These are phyloP conservation scores for Zaprionus camerounensis DNA, from an alignment of 1,140 invertebrate genomes.

Conservation along the genomic window DNA sequence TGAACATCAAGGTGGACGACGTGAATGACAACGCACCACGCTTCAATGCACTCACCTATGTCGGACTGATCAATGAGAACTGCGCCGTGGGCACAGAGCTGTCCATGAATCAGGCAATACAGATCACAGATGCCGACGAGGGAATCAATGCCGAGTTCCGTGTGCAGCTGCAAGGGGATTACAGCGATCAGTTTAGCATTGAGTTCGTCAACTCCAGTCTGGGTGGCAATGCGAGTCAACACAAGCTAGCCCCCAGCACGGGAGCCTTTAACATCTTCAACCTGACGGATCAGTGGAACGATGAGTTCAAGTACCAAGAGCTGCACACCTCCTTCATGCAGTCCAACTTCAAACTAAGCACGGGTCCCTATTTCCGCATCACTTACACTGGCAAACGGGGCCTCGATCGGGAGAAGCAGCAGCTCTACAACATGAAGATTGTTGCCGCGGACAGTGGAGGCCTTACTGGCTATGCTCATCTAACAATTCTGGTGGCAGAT, in stretches of 20 bases:
- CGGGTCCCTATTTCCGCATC: constrained; percentile 72
- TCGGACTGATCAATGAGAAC: constrained; percentile 93
- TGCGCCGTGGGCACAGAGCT: constrained; percentile 90
- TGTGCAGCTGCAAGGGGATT: constrained; percentile 90
- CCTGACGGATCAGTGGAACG: constrained; percentile 80
- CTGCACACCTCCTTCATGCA: constrained; percentile 77
- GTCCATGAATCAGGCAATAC: constrained; percentile 87
- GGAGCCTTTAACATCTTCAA: constrained; percentile 77
- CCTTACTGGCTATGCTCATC: constrained; percentile 88
- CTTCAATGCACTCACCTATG: constrained; percentile 90
- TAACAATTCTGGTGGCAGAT: constrained; percentile 90
- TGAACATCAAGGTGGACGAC: constrained; percentile 92
- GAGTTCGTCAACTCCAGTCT: constrained; percentile 84
- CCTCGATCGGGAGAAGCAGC: constrained; percentile 91
- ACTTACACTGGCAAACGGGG: constrained; percentile 85
- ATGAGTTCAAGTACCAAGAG: constrained; percentile 81
- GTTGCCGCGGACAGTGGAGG: constrained; percentile 91
- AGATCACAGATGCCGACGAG: constrained; percentile 91
- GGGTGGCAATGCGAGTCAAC: constrained; percentile 50
- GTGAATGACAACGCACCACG: constrained; percentile 96
- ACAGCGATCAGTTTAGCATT: constrained; percentile 90
- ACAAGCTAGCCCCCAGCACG: constrained; percentile 37
- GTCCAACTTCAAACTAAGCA: constrained; percentile 64
- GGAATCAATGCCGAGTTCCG: constrained; percentile 91
- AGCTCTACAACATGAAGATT: constrained; percentile 88